Evolutionary conservation across 2,113 vertebrate genomes (phyloP), one percentile per base, ranked within the genome.

Genomic region (Pelmatolapia mariae): DNA sequence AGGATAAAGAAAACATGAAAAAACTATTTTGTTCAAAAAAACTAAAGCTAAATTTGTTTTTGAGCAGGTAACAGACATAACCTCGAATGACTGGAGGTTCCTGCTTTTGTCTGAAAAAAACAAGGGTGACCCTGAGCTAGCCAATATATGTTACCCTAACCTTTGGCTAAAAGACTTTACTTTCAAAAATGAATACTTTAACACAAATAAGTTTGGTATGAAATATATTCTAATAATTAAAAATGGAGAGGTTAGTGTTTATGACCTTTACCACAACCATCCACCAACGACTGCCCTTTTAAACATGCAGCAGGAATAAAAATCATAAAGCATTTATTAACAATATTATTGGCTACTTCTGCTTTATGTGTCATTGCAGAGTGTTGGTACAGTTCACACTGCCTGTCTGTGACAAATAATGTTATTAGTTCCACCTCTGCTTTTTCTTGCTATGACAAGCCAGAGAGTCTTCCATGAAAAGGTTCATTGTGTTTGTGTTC

Each of bases 401-500:
- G 71, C 16, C 43, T 47, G 26, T 50, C 26, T 31, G 16, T 31
- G 71, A 31, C 45, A 31, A 43, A 12, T 78, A 50, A 78, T 50
- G 26, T 50, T 50, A 78, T 78, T 78, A 78, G 73, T 78, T 78
- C 26, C 45, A 78, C 16, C 45, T 6, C 43, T 78, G 31, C 19
- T 40, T 56, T 56, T 61, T 82, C 38, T 43, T 47, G 40, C 80
- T 82, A n/a, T 22, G 40, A 78, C 26, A 52, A 29, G 26, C 43
- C 45, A 3, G 16, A 52, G 18, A 47, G 36, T 45, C 24, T 15
- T 45, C 11, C 54, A n/a, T 47, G 40, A 82, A 47, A 52, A 78
- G 4, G 45, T 19, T 52, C 73, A 78, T 33, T 78, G 73, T 78
- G 73, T 78, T 78, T 78, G 73, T n/a, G 73, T 29, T 52, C 26